phyloP scores from a whole-genome alignment of 1,140 invertebrate species.

The Maconellicoccus hirsutus region DNA sequence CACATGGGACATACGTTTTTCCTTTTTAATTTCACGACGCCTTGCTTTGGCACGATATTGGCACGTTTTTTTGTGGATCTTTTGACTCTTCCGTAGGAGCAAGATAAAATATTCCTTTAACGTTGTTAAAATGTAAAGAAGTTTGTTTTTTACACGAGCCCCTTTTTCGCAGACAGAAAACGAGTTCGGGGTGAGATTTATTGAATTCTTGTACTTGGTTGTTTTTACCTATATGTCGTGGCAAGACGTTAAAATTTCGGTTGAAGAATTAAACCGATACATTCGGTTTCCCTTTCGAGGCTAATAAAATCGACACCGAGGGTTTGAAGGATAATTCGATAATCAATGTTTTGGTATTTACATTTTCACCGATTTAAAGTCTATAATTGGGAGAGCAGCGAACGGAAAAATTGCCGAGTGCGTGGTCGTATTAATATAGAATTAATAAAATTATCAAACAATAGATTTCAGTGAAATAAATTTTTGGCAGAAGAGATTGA shows the following conservation, averaged over 20 bases:
- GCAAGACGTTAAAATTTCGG: slow-evolving; percentile 7
- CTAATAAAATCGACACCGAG: background rate
- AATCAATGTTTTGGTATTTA: background rate
- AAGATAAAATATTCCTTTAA: slow-evolving; percentile 18
- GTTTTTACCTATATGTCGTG: slow-evolving; percentile 15
- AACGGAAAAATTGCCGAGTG: background rate
- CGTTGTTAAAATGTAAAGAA: slow-evolving; percentile 16
- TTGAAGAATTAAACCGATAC: background rate
- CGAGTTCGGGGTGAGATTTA: background rate
- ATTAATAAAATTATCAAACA: slow-evolving; percentile 18
- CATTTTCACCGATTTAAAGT: too few species aligned
- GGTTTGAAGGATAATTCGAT: slow-evolving; percentile 1
- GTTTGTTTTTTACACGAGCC: background rate
- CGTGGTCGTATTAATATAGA: slow-evolving; percentile 9
- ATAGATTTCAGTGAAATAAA: background rate
- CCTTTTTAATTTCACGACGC: slow-evolving; percentile 14
- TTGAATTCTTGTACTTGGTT: slow-evolving; percentile 6
- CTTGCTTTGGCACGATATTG: slow-evolving; percentile 21
- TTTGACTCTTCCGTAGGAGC: background rate
- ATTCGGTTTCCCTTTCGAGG: background rate
- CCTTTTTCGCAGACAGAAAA: background rate
- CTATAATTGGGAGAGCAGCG: background rate
- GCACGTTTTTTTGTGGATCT: background rate
- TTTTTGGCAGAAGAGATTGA: slow-evolving; percentile 20
- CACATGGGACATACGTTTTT: slow-evolving; percentile 15